Conservation (phyloP, 2,113 vertebrate species). For the Gyps fulvus region DNA sequence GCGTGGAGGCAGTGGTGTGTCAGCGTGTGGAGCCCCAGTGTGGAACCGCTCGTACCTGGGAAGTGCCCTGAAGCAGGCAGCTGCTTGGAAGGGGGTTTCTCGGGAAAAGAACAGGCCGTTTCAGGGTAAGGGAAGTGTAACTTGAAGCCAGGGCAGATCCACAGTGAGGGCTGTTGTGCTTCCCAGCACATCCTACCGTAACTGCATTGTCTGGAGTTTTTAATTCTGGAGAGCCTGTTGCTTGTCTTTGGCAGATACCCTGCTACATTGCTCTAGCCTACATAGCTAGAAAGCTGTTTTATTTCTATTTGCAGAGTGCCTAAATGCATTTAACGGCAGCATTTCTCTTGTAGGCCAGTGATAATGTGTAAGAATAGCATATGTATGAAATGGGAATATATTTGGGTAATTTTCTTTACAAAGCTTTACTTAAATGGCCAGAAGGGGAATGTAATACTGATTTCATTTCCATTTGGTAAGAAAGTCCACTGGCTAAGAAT, state of each 20-base stretch:
- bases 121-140: neutral
- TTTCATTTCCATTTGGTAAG: neutral
- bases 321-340: neutral
- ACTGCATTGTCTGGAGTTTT: neutral
- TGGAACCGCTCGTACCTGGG: no score
- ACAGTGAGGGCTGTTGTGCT: neutral
- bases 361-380: neutral
- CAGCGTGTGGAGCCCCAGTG: accelerated
- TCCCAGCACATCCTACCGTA: neutral
- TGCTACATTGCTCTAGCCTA: accelerated
- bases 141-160: neutral
- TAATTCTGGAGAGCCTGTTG: neutral
- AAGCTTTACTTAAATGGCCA: neutral
- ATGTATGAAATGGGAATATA: neutral
- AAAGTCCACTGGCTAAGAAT: neutral
- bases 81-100: neutral
- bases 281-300: no score
- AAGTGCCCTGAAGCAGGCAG: neutral
- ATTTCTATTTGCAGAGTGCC: neutral
- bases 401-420: neutral
- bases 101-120: neutral
- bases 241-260: neutral
- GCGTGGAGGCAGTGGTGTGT: accelerated
- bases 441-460: neutral
- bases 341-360: neutral